These are phyloP conservation scores for Notodonta ziczac DNA, from an alignment of 2,888 invertebrate species.

Conservation along the genomic window DNA sequence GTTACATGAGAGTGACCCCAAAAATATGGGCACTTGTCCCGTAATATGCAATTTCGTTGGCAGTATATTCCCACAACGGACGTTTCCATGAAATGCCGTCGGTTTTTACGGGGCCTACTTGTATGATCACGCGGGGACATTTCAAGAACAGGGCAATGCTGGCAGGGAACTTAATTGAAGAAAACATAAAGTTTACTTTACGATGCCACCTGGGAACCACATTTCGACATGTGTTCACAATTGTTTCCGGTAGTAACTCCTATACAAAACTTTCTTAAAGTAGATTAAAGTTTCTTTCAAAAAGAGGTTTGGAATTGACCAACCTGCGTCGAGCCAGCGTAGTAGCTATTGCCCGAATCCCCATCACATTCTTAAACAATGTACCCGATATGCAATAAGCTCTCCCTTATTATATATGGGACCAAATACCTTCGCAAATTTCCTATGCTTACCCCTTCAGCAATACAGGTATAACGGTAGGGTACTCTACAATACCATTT, in stretches of 20 bases:
- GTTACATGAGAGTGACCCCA: conserved; percentile 34
- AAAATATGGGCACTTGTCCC: conserved; percentile 42
- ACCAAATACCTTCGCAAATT: too few relatives aligned
- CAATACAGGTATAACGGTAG: too few relatives aligned
- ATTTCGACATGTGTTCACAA: neutral
- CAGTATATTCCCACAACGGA: conserved; percentile 40
- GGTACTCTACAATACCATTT: neutral
- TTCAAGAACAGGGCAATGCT: conserved; percentile 14
- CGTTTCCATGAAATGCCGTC: conserved; percentile 28
- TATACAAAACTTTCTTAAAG: neutral
- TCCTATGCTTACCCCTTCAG: too few relatives aligned
- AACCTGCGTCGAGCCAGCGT: too few relatives aligned
- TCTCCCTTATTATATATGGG: too few relatives aligned
- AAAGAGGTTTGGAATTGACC: too few relatives aligned
- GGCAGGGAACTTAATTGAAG: conserved; percentile 22
- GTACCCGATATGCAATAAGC: too few relatives aligned
- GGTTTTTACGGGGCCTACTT: conserved; percentile 24
- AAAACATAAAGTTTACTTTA: conserved; percentile 23
- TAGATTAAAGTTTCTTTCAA: too few relatives aligned
- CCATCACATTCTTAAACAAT: too few relatives aligned
- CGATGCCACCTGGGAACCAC: neutral
- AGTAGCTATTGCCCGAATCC: too few relatives aligned
- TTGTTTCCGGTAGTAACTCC: neutral
- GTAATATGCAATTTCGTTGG: conserved; percentile 48
- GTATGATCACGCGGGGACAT: conserved; percentile 18